Evolutionary conservation across 2,797 vertebrate species (phyloP), one percentile per base, ranked within the genome.

Genomic region (Helostoma temminkii): DNA sequence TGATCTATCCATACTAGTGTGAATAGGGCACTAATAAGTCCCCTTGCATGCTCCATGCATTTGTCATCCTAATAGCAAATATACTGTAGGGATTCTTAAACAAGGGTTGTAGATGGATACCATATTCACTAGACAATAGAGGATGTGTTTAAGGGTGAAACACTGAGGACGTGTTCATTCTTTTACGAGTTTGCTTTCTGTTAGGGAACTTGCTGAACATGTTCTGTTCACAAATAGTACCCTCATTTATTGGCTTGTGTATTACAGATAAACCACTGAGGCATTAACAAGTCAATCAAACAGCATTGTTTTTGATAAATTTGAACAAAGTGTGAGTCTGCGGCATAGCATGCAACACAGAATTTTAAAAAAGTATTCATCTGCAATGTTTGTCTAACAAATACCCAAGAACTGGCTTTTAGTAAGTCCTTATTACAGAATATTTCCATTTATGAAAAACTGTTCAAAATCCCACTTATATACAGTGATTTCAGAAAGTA

Each of bases 1-100:
- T 66, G 45, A 66, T 68, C 42, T 22, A 21, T 77, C 28, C 37
- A 16, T 28, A 61, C 70, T 59, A 30, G 21, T 41, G 11, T 61
- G 39, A 9, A 59, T 4, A 59, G 30, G 6, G 22, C 24, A 54
- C 18, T 46, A 60, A 43, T 42, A 48, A 28, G 18, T 8, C 28
- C 25, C 3, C 3, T 32, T 57, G 21, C 24, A 8, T 37, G 21
- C 15, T 61, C 24, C 5, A 34, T 39, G 16, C 2, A 11, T 66
- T 61, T 43, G 9, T 48, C 15, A 48, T 28, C 2, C 21, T 57
- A n/a, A 24, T n/a, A 42, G 26, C 19, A 34, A 10, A 15, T 8
- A 12, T 37, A 15, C 41, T 39, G 25, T n/a, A 8, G 15, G 9
- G 18, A 53, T 25, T 18, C 12, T 5, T 22, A 54, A 41, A 8